Percentiles rank a stretch among this genome's conserved stretches.
Conservation (phyloP, 1,140 invertebrate species). For the Sycophaga agraensis region DNA sequence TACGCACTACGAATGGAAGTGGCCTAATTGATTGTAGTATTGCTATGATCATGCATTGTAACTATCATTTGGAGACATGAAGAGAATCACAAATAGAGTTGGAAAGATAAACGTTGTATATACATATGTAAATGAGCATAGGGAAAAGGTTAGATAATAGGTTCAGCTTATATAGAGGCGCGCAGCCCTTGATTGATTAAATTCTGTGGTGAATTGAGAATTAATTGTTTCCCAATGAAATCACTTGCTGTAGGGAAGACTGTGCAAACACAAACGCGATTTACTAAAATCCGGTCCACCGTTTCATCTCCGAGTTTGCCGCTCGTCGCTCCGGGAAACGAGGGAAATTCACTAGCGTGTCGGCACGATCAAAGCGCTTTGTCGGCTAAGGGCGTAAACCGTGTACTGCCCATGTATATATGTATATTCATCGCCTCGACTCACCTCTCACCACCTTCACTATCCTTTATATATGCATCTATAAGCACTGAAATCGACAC, state of each 20-base stretch:
- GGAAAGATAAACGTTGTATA: no score
- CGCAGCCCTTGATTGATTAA: conserved; percentile 6
- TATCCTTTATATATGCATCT: conserved; percentile 10
- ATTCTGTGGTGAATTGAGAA: conserved; percentile 17
- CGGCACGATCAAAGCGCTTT: conserved; percentile 14
- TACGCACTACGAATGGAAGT: no score
- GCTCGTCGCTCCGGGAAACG: conserved; percentile 24
- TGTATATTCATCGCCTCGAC: no score
- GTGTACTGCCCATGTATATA: no score
- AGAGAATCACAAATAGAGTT: no score
- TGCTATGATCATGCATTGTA: no score
- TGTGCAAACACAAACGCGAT: conserved; percentile 21
- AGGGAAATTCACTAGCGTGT: not conserved
- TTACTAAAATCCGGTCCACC: conserved; percentile 8
- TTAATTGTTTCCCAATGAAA: conserved; percentile 25
- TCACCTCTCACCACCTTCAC: no score
- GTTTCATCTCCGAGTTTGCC: conserved; percentile 20
- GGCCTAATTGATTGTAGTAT: no score
- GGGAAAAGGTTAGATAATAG: no score
- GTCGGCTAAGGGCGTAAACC: conserved; percentile 16
- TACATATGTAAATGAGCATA: no score
- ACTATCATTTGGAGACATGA: no score
- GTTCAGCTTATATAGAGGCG: no score
- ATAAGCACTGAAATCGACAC: conserved; percentile 16
- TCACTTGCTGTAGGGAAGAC: conserved; percentile 1